Conservation (phyloP, 2,888 invertebrate genomes). For the Ormyrus nitidulus region DNA sequence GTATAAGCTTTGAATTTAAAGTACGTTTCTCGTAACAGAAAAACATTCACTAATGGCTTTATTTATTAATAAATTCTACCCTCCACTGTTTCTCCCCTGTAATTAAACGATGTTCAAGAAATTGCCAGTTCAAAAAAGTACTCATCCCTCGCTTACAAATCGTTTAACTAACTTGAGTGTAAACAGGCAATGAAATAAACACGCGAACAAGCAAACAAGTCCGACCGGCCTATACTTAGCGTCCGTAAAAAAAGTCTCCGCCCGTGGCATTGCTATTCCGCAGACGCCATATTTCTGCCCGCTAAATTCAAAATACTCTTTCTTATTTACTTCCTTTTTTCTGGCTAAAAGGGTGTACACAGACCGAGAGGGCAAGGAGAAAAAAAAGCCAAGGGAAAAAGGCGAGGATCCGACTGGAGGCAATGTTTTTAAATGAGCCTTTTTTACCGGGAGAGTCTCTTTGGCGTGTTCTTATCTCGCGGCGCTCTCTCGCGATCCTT, state of each 20-base stretch:
- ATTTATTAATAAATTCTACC: too few species aligned
- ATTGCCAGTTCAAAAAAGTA: too few species aligned
- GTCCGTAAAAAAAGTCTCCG: not conserved
- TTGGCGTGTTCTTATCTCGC: conserved; percentile 40
- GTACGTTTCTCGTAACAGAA: too few species aligned
- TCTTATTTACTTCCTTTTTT: conserved; percentile 1
- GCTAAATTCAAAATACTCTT: conserved; percentile 42
- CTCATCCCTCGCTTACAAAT: too few species aligned
- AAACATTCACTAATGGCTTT: too few species aligned
- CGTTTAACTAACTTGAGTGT: too few species aligned
- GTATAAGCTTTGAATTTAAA: too few species aligned
- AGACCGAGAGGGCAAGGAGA: not conserved
- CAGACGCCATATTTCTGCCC: conserved; percentile 10
- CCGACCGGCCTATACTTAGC: too few species aligned
- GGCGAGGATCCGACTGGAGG: conserved; percentile 41
- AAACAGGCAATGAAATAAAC: too few species aligned
- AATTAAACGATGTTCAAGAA: too few species aligned
- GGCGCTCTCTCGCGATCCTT: conserved; percentile 12
- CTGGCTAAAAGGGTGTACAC: not conserved
- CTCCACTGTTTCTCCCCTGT: too few species aligned
- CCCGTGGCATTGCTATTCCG: conserved; percentile 30
- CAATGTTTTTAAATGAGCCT: conserved; percentile 58
- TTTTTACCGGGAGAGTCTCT: conserved; percentile 44
- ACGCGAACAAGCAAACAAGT: too few species aligned
- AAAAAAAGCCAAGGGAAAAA: conserved; percentile 12